Base-by-base conservation (phyloP, 2,888 invertebrate genomes). In the Mayetiola destructor region DNA sequence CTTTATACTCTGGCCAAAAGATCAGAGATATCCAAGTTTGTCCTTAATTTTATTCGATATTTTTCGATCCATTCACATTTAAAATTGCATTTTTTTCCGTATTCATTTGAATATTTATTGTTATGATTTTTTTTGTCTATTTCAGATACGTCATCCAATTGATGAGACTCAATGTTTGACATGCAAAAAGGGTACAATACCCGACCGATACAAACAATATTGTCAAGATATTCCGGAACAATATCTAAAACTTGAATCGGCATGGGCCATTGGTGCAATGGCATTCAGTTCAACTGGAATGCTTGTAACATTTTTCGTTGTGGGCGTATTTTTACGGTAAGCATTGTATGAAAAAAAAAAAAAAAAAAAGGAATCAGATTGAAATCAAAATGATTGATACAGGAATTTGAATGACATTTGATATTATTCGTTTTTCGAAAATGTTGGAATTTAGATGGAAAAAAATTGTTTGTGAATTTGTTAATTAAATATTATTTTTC, bases 251-350 rank as follows among this genome's bases (percentile, higher is more conserved):
- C 82, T 85, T 12, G 85, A 85, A 67, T 89, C 90, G 61, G 87
- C 85, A 54, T 90, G 92, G 85, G 93, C 93, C 4, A 91, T 94
- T 59, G 92, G 89, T 0, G 93, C 93, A 12, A 90, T 94, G 88
- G 80, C 86, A 10, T 83, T 93, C 68, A 88, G 91, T 32, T 81
- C 87, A 9, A 80, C 85, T 0, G 95, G 96, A 16, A 87, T 92
- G 62, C 71, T 90, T 56, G 78, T 90, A 60, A 93, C 85, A 37
- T 71, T 82, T 71, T 85, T 85, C 69, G 85, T 90, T 4, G 80
- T 82, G 57, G 80, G 83, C 8, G 85, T 93, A 20, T 93, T 93
- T 76, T 74, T 87, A 56, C 80, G 69, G 73, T 72, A 64, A 66
- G 67, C 63, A 32, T 30, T 30, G 10, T 48, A 27, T 12, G 27